Conservation (phyloP, 2,113 vertebrate genomes). For the Ochotona curzoniae region DNA sequence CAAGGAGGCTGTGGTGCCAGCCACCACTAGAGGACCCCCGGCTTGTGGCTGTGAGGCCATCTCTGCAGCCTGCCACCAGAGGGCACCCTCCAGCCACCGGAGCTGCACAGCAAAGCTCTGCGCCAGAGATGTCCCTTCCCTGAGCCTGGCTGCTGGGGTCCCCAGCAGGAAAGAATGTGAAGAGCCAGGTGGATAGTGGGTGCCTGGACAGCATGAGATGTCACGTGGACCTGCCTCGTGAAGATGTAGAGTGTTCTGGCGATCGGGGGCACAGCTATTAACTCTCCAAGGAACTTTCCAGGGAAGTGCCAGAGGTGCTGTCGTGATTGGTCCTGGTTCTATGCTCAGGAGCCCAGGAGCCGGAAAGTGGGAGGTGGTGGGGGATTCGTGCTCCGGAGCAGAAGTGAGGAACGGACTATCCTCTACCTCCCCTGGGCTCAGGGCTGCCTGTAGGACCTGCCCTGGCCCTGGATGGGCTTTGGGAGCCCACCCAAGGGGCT, state of each 20-base stretch:
- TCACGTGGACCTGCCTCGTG: background rate
- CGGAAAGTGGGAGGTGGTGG: too few species aligned
- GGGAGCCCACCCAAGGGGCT: too few species aligned
- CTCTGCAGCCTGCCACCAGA: conserved; percentile 58
- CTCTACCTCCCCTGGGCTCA: too few species aligned
- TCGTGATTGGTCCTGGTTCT: too few species aligned
- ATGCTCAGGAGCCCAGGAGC: too few species aligned
- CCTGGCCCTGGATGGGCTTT: background rate
- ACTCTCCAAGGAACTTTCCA: background rate
- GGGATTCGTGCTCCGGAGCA: too few species aligned
- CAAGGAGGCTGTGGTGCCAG: background rate
- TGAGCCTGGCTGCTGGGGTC: background rate
- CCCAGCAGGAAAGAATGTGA: too few species aligned
- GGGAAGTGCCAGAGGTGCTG: too few species aligned
- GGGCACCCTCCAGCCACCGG: conserved; percentile 38
- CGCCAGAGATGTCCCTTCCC: background rate
- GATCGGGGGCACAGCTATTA: background rate
- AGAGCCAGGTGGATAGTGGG: too few species aligned
- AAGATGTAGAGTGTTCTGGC: background rate
- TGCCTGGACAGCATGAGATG: background rate
- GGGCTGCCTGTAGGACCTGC: too few species aligned
- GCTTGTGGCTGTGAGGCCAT: background rate
- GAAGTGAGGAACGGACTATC: too few species aligned
- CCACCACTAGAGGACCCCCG: background rate
- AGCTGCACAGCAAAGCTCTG: background rate